Percentiles rank a stretch among this genome's conserved stretches.
Conservation (phyloP, 2,888 invertebrate species). For the Drosophila pseudotakahashii region DNA sequence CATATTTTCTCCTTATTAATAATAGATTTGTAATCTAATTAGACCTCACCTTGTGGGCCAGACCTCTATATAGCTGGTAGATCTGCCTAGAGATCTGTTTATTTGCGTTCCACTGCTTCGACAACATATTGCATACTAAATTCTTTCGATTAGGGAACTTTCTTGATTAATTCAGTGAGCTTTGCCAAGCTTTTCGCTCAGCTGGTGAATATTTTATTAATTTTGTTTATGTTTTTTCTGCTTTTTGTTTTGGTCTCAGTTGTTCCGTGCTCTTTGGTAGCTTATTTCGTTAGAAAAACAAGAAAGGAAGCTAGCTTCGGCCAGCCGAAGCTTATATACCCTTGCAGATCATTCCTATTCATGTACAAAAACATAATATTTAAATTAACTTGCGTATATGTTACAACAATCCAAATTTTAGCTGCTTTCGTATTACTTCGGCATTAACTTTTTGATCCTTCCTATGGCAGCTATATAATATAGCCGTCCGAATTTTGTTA, state of each 20-base stretch:
- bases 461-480: too few species aligned
- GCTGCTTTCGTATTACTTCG: too few species aligned
- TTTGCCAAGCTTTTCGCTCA: slow-evolving; percentile 51
- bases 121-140: slow-evolving; percentile 68
- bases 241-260: slow-evolving; percentile 20
- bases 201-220: slow-evolving; percentile 34
- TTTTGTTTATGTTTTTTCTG: slow-evolving; percentile 19
- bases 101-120: slow-evolving; percentile 32
- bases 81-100: slow-evolving; percentile 32
- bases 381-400: too few species aligned
- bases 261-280: slow-evolving; percentile 11
- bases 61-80: slow-evolving; percentile 18
- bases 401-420: too few species aligned
- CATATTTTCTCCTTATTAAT: too few species aligned
- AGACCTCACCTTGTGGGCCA: slow-evolving; percentile 32
- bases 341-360: too few species aligned
- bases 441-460: too few species aligned
- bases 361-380: too few species aligned
- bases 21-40: background rate
- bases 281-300: slow-evolving; percentile 1
- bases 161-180: slow-evolving; percentile 51
- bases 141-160: slow-evolving; percentile 16
- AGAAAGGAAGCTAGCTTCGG: too few species aligned
- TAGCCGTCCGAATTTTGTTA: too few species aligned
- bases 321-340: too few species aligned